These are phyloP conservation scores for Caracal caracal DNA, from an alignment of 2,113 vertebrate genomes.

Conservation along the genomic window DNA sequence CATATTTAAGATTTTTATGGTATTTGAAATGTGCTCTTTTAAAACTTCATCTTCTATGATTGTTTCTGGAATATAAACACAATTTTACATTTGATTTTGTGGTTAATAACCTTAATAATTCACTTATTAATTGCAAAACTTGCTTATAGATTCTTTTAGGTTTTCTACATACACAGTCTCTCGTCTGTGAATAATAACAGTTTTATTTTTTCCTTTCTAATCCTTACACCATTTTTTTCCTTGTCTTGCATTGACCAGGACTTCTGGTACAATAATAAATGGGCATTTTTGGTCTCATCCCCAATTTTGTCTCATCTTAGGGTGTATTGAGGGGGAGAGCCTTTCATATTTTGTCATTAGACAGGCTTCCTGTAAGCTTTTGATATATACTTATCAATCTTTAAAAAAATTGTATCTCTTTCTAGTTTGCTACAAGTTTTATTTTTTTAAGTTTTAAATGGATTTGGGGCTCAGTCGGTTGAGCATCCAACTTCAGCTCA, in stretches of 20 bases:
- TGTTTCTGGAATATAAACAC: not conserved
- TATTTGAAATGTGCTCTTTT: not conserved
- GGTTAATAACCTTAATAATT: constrained; percentile 1
- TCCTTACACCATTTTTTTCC: not conserved
- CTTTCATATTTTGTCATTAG: not conserved
- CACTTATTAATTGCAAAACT: not conserved
- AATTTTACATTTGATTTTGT: not conserved
- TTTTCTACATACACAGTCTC: not conserved
- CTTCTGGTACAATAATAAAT: not conserved
- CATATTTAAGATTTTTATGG: not conserved
- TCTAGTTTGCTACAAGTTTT: not conserved
- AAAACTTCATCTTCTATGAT: not conserved
- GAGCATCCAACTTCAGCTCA: too few species aligned
- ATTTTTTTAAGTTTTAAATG: not conserved
- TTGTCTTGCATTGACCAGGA: not conserved
- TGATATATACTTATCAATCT: not conserved
- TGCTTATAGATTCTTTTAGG: not conserved
- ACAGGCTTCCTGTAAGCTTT: not conserved
- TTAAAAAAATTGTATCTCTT: not conserved
- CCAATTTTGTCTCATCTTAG: not conserved
- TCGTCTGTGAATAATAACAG: not conserved
- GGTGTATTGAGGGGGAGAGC: not conserved
- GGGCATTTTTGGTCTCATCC: not conserved
- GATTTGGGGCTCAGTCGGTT: too few species aligned
- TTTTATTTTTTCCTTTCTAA: constrained; percentile 46